Evolutionary conservation across 2,797 vertebrate genomes (phyloP).

Genomic region (Pseudopleuronectes americanus): DNA sequence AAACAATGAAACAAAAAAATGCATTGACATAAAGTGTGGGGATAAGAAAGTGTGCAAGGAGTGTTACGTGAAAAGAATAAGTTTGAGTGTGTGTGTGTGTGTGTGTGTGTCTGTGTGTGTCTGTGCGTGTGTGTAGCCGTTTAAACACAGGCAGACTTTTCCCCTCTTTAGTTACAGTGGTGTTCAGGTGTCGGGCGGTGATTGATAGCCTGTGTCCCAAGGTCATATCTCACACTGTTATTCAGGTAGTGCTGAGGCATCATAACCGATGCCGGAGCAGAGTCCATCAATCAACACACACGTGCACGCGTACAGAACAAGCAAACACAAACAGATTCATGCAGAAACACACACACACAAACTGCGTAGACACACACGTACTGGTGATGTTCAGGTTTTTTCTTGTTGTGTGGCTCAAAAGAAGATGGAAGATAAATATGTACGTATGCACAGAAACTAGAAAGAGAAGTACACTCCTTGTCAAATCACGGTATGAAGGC

Average conservation of each 20-base stretch:
- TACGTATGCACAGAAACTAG: no score
- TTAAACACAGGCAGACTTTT: not conserved
- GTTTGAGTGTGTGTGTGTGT: not conserved
- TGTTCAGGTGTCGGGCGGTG: constrained; percentile 35
- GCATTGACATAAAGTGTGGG: no score
- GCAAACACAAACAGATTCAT: not conserved
- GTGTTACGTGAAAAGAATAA: no score
- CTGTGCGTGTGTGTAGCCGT: not conserved
- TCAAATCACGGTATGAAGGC: no score
- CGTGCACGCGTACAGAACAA: not conserved
- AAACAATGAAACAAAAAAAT: not conserved
- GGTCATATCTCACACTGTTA: constrained; percentile 52
- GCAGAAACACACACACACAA: no score
- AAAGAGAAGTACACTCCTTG: no score
- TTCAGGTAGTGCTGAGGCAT: constrained; percentile 24
- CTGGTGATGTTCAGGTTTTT: not conserved
- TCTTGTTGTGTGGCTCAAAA: no score
- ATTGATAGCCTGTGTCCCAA: constrained; percentile 48
- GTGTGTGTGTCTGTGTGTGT: not conserved
- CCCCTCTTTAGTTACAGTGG: constrained; percentile 5
- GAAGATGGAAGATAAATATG: no score
- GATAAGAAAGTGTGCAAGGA: no score
- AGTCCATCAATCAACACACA: constrained; percentile 35
- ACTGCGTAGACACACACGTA: no score
- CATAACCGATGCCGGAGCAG: constrained; percentile 24